Evolutionary conservation across 2,797 vertebrate genomes (phyloP), one percentile per base, ranked within the genome.

Genomic region (Selene dorsalis): DNA sequence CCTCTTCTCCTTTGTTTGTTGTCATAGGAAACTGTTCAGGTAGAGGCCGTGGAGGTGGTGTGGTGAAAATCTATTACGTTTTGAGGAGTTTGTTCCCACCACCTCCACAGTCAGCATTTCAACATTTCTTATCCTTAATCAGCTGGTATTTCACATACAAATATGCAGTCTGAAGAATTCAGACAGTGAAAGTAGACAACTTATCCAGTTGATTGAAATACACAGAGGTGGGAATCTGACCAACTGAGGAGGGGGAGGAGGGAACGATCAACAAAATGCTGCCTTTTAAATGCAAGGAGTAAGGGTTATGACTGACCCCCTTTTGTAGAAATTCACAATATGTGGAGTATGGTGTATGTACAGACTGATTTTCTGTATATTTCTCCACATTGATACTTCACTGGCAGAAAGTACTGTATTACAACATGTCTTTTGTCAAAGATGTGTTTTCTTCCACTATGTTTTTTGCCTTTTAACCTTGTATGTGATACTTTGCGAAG

Each of bases 351-450:
- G 14, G 28, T 66, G 47, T 68, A 57, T 45, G 3, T 74, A 35
- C n/a, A 74, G 26, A 43, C 56, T n/a, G 59, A 77, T 72, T 81
- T 72, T 62, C 88, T 89, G 79, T 86, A 77, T 84, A 75, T 75
- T 82, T 91, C 85, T 87, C 81, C 77, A 86, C 90, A 91, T 89
- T 92, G 91, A 75, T 88, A 85, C 85, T 85, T 85, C 41, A 73
- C 62, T 53, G 58, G 55, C 75, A 70, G 5, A 75, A 76, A 78
- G 81, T 85, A 85, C 87, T 91, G 75, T 83, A 85, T 75, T 60
- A 35, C 53, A 61, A 56, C 47, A 57, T 74, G 50, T 66, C 53
- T 43, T 74, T 77, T 26, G 58, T 71, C 26, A 75, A 62, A 53
- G 64, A 35, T 77, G 35, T 79, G 75, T 57, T 69, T 55, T 69